A percentile compares a stretch with the other conserved stretches of the same genome.
Evolutionary conservation across 2,113 vertebrate species (phyloP).

Genomic region (Pelodiscus sinensis): DNA sequence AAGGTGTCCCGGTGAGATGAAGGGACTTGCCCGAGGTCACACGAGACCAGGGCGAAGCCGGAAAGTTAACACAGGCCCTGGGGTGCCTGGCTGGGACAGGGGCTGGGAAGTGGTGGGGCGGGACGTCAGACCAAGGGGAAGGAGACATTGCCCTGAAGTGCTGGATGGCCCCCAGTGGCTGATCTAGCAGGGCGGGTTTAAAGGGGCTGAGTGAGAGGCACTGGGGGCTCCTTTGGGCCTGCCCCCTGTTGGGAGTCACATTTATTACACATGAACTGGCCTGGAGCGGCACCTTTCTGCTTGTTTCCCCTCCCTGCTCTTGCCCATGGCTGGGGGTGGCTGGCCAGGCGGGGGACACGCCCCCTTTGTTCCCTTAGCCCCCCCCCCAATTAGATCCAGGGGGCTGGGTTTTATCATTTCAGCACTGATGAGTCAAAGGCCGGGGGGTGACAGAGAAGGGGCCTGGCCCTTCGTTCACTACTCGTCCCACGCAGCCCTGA

Average conservation of each 20-base stretch:
- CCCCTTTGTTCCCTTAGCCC: no score
- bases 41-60: neutral
- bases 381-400: neutral
- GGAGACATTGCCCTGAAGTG: neutral
- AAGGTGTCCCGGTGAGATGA: neutral
- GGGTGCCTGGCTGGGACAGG: no score
- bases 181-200: neutral
- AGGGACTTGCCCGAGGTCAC: neutral
- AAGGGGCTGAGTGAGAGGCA: neutral
- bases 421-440: neutral
- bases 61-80: neutral
- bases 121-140: neutral
- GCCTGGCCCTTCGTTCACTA: conserved; percentile 17
- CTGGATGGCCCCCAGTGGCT: neutral
- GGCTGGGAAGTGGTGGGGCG: no score
- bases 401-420: neutral
- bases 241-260: neutral
- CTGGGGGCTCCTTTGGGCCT: neutral
- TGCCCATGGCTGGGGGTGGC: neutral
- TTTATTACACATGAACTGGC: neutral
- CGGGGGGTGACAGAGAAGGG: neutral
- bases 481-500: neutral
- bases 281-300: neutral
- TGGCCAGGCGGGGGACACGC: no score
- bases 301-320: neutral